Conservation (phyloP, 2,888 invertebrate species). For the Athalia cordata region DNA sequence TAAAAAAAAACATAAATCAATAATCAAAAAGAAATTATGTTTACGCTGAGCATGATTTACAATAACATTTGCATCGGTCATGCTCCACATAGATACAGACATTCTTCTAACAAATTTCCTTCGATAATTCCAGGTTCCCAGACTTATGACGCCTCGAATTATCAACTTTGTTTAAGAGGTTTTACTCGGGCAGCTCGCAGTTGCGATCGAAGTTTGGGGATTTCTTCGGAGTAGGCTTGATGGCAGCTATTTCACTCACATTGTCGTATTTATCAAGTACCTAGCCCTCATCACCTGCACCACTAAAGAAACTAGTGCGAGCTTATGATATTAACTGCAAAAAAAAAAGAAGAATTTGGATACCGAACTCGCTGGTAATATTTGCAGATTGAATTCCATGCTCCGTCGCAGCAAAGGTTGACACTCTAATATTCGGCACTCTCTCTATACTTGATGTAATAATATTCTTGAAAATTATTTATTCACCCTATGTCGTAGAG, state of each 20-base stretch:
- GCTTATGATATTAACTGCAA: not conserved
- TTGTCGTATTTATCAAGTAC: conserved; percentile 81
- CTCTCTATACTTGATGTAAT: conserved; percentile 14
- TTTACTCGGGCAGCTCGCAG: conserved; percentile 62
- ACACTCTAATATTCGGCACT: conserved; percentile 29
- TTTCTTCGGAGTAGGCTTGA: conserved; percentile 74
- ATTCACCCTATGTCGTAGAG: conserved; percentile 6
- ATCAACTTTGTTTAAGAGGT: conserved; percentile 67
- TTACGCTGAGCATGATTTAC: not conserved
- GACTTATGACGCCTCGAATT: conserved; percentile 86
- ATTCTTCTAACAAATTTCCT: conserved; percentile 42
- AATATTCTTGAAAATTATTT: conserved; percentile 27
- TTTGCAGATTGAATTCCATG: not conserved
- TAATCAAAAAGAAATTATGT: not conserved
- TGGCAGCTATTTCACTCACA: conserved; percentile 82
- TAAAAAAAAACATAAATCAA: not conserved
- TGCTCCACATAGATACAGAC: not conserved
- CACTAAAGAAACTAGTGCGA: conserved; percentile 19
- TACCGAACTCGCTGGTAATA: conserved; percentile 5
- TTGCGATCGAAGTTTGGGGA: conserved; percentile 55
- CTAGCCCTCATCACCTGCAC: conserved; percentile 25
- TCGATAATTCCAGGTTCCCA: conserved; percentile 78
- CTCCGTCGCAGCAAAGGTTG: not conserved
- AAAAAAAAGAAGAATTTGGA: conserved; percentile 1
- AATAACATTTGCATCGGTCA: conserved; percentile 19